Evolutionary conservation across 2,113 vertebrate genomes (phyloP), one percentile per base, ranked within the genome.

Genomic region (Perca schrenkii): DNA sequence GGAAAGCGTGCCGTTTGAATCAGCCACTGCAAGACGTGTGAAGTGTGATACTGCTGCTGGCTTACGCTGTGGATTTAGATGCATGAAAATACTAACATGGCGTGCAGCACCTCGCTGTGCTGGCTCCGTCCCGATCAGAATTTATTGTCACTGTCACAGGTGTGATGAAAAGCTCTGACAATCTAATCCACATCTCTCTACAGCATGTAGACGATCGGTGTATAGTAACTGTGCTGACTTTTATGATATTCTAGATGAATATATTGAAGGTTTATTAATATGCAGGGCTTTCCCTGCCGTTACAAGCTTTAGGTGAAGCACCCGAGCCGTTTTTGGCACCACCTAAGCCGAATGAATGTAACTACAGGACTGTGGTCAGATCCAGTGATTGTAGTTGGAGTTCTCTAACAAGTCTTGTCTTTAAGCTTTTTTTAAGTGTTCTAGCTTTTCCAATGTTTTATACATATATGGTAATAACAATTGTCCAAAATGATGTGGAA

Each of bases 1-100:
- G 49, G 54, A 49, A 49, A n/a, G 36, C 28, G 36, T 54, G 63
- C 64, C 28, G 47, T 43, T 73, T 56, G 54, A 67, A 64, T 74
- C 57, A 43, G 70, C 17, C n/a, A 21, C 22, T 13, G 64, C 34
- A 78, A 50, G 46, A 61, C 43, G n/a, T 60, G 17, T 60, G 17
- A 49, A 11, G 22, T 53, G 68, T 58, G 58, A 70, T 12, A 43
- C 50, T 64, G 65, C 74, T 4, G 21, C 15, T 34, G 62, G 36
- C 34, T 52, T 50, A 3, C 22, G 57, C 17, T 47, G 58, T 28
- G 64, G 28, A 65, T 77, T 72, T 58, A 58, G 28, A 70, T 12
- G 50, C 73, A 64, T 70, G 31, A 61, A 28, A 61, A 58, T 50
- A 74, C 16, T 43, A 58, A 74, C 52, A 40, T 7, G 15, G 34